phyloP scores from a whole-genome alignment of 2,888 invertebrate species.

The Autographa pulchrina region DNA sequence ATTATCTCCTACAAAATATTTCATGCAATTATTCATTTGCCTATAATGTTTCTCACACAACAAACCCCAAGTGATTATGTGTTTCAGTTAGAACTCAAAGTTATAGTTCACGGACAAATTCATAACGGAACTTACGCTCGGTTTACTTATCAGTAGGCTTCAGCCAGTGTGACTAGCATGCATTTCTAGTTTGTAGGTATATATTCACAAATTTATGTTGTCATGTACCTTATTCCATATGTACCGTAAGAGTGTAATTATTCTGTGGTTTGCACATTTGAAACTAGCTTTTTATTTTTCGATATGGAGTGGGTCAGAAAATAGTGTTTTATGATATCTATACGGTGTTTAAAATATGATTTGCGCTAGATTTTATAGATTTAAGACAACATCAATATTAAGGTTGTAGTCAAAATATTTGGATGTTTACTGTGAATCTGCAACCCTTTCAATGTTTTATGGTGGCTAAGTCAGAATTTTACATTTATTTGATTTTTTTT shows the following conservation, averaged over 20 bases:
- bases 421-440: no score
- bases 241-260: neutral
- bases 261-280: conserved; percentile 5
- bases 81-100: conserved; percentile 52
- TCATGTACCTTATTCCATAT: conserved; percentile 2
- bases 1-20: no score
- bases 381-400: no score
- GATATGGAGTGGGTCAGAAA: no score
- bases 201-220: conserved; percentile 7
- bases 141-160: conserved; percentile 56
- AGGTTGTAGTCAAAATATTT: no score
- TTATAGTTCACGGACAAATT: conserved; percentile 59
- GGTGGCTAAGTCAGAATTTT: no score
- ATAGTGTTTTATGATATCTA: neutral
- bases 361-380: no score
- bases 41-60: conserved; percentile 6
- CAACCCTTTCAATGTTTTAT: no score
- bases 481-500: no score
- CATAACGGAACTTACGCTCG: conserved; percentile 59
- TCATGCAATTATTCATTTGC: neutral
- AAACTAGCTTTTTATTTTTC: neutral
- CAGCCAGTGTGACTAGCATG: conserved; percentile 42
- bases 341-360: neutral
- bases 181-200: conserved; percentile 39
- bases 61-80: conserved; percentile 28